These are phyloP conservation scores for Laspeyria flexula DNA, from an alignment of 2,888 invertebrate species.

Conservation along the genomic window DNA sequence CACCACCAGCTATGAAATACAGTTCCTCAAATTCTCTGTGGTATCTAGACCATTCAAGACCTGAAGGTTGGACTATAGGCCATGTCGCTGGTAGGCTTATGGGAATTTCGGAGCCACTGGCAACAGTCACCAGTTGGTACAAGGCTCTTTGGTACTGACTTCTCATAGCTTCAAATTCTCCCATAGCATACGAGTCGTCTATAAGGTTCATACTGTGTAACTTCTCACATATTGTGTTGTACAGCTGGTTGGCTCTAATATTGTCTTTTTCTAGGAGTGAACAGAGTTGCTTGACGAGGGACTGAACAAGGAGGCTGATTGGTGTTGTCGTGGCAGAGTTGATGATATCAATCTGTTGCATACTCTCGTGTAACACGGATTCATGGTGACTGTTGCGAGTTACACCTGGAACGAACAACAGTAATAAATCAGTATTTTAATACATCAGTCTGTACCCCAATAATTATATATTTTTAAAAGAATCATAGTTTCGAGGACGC, in stretches of 20 bases:
- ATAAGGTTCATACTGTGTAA: constrained; percentile 89
- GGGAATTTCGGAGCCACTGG: constrained; percentile 84
- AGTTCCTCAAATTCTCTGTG: constrained; percentile 89
- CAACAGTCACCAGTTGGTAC: constrained; percentile 87
- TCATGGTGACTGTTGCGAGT: constrained; percentile 65
- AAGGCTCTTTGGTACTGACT: constrained; percentile 89
- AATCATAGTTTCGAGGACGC: too few relatives aligned
- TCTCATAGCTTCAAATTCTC: constrained; percentile 89
- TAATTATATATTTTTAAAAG: too few relatives aligned
- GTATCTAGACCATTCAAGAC: constrained; percentile 88
- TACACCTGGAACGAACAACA: constrained; percentile 63
- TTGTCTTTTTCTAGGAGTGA: constrained; percentile 87
- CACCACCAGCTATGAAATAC: constrained; percentile 89
- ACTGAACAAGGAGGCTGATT: constrained; percentile 89
- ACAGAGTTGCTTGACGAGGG: constrained; percentile 89
- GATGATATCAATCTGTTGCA: constrained; percentile 72
- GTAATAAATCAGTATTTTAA: constrained; percentile 2
- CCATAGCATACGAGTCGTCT: constrained; percentile 89
- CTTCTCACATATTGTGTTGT: constrained; percentile 89
- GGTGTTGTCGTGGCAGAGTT: constrained; percentile 83
- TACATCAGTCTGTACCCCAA: too few relatives aligned
- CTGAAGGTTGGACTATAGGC: constrained; percentile 82
- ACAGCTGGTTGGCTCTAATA: constrained; percentile 85
- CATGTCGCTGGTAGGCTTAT: constrained; percentile 79
- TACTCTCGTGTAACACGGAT: constrained; percentile 65